Conservation (phyloP, 2,888 invertebrate species). For the Rhingia rostrata region DNA sequence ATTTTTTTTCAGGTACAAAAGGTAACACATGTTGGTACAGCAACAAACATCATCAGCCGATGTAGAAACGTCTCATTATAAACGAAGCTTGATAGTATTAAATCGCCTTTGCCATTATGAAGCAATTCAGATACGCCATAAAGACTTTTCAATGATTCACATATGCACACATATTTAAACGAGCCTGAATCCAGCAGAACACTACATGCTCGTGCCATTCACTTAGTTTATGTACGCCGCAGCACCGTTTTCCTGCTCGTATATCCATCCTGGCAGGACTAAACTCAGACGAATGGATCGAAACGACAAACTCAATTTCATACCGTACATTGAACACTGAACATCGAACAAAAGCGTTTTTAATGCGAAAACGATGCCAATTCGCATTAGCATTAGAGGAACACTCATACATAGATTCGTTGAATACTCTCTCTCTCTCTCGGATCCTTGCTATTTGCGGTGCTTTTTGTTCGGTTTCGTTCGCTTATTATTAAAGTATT, state of each 20-base stretch:
- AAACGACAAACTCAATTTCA: constrained; percentile 60
- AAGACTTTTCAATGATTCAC: constrained; percentile 53
- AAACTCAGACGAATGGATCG: constrained; percentile 31
- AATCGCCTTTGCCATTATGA: constrained; percentile 57
- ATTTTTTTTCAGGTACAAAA: no score
- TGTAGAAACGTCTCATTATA: constrained; percentile 24
- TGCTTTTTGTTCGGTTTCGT: constrained; percentile 33
- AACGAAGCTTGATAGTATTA: constrained; percentile 13
- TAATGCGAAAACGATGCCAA: constrained; percentile 67
- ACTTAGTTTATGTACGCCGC: background rate
- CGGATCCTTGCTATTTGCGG: constrained; percentile 12
- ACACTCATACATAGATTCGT: constrained; percentile 22
- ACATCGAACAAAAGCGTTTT: constrained; percentile 53
- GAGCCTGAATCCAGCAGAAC: background rate
- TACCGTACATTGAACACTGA: constrained; percentile 57
- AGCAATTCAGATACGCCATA: constrained; percentile 40
- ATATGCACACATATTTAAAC: constrained; percentile 2
- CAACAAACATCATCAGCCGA: background rate
- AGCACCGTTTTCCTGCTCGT: background rate
- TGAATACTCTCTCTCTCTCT: background rate
- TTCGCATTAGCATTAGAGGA: constrained; percentile 50
- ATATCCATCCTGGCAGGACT: constrained; percentile 28
- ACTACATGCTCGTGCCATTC: background rate
- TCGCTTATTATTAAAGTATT: constrained; percentile 64
- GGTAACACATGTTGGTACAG: constrained; percentile 23